Base-by-base conservation (phyloP, 2,113 vertebrate species). In the Bujurquina vittata region DNA sequence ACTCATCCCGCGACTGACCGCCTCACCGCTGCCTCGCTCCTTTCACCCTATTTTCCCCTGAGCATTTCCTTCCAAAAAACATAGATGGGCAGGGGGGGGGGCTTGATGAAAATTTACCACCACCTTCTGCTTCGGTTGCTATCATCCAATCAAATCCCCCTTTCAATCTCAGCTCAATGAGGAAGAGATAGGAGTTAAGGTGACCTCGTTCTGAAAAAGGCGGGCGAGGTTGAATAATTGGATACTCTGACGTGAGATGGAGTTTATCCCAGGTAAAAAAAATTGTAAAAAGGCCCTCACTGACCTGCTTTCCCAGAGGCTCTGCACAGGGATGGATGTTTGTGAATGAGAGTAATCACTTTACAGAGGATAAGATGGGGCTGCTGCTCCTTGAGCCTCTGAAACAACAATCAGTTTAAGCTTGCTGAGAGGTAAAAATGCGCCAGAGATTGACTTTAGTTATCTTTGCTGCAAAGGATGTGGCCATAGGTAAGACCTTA, bases 131-230 rank as follows among this genome's bases (percentile, higher is more conserved):
- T 67, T 69, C 18, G 2, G 12, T 23, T 7, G 3, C 56, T 84
- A 87, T 90, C 83, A 37, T 49, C 86, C 79, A 80, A 91, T 91
- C 84, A 79, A 86, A 90, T 82, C 72, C 79, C 26, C 7, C 80
- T 63, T 87, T 87, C 87, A 89, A 77, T 81, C 79, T 67, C 20
- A 1, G 3, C 55, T 69, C 46, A 35, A 88, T 84, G 87, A 80
- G 87, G 80, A 52, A 11, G 57, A 84, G 92, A 90, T 88, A 87
- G 76, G 82, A 85, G 87, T 37, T 89, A 82, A 89, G 90, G 92
- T 93, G 92, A 93, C 91, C 92, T 84, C 61, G 10, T 12, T 69
- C 77, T 87, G 83, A 91, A 85, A 80, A 80, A 83, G 57, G 82
- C 72, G 14, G 81, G 35, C 60, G 10, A 61, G 61, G 59, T 57